Evolutionary conservation across 2,888 invertebrate species (phyloP).

Genomic region (Rhagium mordax): DNA sequence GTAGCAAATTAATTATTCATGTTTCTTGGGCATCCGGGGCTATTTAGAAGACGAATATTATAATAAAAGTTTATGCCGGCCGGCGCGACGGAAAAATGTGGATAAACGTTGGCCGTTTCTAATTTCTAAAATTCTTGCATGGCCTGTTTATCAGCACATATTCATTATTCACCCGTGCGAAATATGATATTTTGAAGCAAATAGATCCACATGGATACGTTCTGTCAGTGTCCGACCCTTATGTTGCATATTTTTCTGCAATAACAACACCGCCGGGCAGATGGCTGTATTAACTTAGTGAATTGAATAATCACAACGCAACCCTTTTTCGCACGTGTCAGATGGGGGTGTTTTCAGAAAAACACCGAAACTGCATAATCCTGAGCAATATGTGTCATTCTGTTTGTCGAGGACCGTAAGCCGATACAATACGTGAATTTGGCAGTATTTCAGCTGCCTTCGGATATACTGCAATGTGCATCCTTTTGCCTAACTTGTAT

Average conservation of each 20-base stretch:
- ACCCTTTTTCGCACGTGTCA: conserved; percentile 46
- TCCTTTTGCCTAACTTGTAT: neutral
- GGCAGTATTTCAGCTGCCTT: conserved; percentile 42
- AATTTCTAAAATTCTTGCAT: too few relatives aligned
- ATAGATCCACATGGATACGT: conserved; percentile 2
- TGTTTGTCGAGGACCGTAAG: conserved; percentile 38
- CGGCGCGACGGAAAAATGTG: too few relatives aligned
- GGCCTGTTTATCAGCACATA: too few relatives aligned
- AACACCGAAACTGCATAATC: conserved; percentile 59
- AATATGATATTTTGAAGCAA: conserved; percentile 15
- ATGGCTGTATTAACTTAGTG: conserved; percentile 36
- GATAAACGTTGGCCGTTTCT: too few relatives aligned
- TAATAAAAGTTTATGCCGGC: too few relatives aligned
- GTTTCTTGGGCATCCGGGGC: too few relatives aligned
- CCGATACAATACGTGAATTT: conserved; percentile 43
- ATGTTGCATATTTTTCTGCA: conserved; percentile 39
- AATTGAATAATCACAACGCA: conserved; percentile 47
- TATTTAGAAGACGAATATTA: too few relatives aligned
- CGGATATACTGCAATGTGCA: conserved; percentile 34
- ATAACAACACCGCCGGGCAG: conserved; percentile 38
- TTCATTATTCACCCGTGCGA: conserved; percentile 8
- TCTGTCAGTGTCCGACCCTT: neutral
- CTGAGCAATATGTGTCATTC: conserved; percentile 52
- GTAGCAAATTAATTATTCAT: neutral
- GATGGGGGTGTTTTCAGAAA: conserved; percentile 40